Evolutionary conservation across 2,888 invertebrate species (phyloP), one percentile per base, ranked within the genome.

Genomic region (Phaonia tiefii): DNA sequence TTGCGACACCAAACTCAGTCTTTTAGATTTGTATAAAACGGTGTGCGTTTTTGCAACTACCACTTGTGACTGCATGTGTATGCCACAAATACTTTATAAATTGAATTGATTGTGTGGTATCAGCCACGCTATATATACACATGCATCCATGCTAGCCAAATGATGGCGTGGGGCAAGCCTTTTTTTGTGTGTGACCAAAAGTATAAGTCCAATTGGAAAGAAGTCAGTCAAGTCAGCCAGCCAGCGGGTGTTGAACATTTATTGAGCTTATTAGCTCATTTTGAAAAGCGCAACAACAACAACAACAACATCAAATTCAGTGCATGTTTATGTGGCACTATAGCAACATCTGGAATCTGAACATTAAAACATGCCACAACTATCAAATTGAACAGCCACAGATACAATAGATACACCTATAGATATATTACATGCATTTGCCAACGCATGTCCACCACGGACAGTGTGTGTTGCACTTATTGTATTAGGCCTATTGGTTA

Each of bases 191-290:
- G 15, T 7, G 17, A 26, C 70, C 5, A 26, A 15, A 63, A 37
- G n/a, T n/a, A 65, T 39, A 71, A 73, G 26, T 63, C 65, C 73
- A 31, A 22, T 65, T 65, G 70, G 58, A n/a, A 13, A 49, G 58
- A 66, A 80, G 72, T 72, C 72, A 77, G 74, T 80, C 73, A 79
- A 72, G 67, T 56, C 74, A 79, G 70, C 10, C 72, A 77, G 74
- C 86, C 88, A 87, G 88, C 88, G 88, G 88, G 88, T 87, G 88
- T 86, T 88, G 84, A 86, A 87, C 88, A 87, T 88, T 88, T 87
- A 88, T 88, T 88, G 87, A 86, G 86, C 88, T 87, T 88, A 88
- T 88, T 88, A 88, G 88, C 83, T 84, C 83, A 83, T 82, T 83
- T 84, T 78, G 77, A 84, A 44, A 44, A n/a, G 11, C 44, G 11